Base-by-base conservation (phyloP, 2,888 invertebrate genomes). In the Notodonta ziczac region DNA sequence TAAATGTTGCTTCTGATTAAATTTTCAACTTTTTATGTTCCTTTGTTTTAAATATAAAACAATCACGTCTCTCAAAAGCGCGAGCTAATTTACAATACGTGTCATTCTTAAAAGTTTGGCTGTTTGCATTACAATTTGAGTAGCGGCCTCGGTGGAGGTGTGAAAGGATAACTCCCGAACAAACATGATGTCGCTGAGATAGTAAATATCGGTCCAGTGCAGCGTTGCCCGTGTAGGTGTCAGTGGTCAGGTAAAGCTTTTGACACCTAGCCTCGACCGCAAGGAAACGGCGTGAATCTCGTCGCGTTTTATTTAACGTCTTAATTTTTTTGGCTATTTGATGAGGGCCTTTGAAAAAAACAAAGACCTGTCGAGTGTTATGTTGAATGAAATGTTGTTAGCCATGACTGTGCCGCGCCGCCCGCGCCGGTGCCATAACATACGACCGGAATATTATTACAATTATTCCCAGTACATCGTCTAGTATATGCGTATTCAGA, bases 161-260 rank as follows among this genome's bases (percentile, higher is more conserved):
- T 91, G 90, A 91, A 88, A 83, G 92, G 90, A 89, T 92, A 91
- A 93, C 86, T 88, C 91, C 88, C 82, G 83, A 86, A 85, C 86
- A 91, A 93, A 93, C 80, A 91, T 69, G 81, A 84, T 86, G 82
- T 78, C 84, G 84, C 85, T 85, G 83, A 86, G 85, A 88, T 88
- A 78, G 88, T 86, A 84, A 89, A 91, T 82, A 89, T 80, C 80
- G 80, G 83, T 71, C 73, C 78, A 79, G 74, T 79, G 81, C 80
- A 81, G 77, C 76, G 77, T 74, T 76, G 76, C 70, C 75, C 70
- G 90, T 82, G 91, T 91, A 87, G 91, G 91, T 86, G 91, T 87
- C 77, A 79, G 77, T 75, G 85, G 86, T 83, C 93, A 92, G 93
- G 93, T 93, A 93, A 91, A 88, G 87, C 93, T 93, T 93, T 93